Base-by-base conservation (phyloP, 2,888 invertebrate genomes). In the Archips xylosteana region DNA sequence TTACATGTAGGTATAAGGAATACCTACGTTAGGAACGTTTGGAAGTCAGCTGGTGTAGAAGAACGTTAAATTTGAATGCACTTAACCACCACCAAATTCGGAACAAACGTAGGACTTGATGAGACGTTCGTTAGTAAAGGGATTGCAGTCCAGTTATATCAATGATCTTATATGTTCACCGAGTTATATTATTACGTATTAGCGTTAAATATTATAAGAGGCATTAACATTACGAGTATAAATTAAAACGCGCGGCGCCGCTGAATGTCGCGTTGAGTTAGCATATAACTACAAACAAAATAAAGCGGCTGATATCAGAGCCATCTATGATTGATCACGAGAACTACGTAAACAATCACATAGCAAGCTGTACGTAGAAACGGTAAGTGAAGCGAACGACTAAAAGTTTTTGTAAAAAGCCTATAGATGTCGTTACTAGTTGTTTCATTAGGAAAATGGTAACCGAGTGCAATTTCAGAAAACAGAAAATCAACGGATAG, bases 381-480 rank as follows among this genome's bases (percentile, higher is more conserved):
- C n/a, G 68, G n/a, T 5, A 10, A 34, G 34, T 45, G 15, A 12
- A 4, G 32, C 15, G 10, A 34, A 10, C 3, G 12, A 5, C 42
- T 36, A 32, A 0, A 32, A 57, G 51, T 8, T 63, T 15, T 2
- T 12, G 45, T 32, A 15, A 23, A 3, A 15, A 45, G 42, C 2
- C 13, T 15, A 9, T 47, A 70, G 70, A 70, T 63, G 63, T 57
- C 70, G 57, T 57, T 42, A 9, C 57, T 12, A 32, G 12, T 12
- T 2, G 12, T 32, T 57, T 57, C 57, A 57, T 1, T 3, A 32
- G 9, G 2, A 12, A 3, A 32, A 12, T 4, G 2, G 57, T 3
- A 3, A 12, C 32, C 3, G 32, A 57, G 9, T 23, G 23, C 6
- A 49, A 49, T 36, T 36, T 1, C 6, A 45, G 9, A 45, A 8